Evolutionary conservation across 2,888 invertebrate genomes (phyloP), one percentile per base, ranked within the genome.

Genomic region (Corbicula japonica): DNA sequence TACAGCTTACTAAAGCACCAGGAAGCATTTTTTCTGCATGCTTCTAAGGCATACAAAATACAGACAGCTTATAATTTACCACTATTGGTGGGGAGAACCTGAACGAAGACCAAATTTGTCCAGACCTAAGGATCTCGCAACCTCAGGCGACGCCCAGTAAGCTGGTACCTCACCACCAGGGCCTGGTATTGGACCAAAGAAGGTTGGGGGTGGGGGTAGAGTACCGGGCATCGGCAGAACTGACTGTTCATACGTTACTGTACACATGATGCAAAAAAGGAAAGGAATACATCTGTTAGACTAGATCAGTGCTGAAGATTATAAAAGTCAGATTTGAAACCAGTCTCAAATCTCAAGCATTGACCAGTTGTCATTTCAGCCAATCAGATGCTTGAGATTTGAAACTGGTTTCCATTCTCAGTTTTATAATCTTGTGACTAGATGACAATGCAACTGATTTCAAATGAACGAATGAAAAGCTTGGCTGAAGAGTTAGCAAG

Each of bases 161-260:
- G 73, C 76, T 26, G 79, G 76, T 21, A 85, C 66, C 60, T 80
- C 83, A 34, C 83, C 81, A 23, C 83, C 83, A 60, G 87, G 86
- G 46, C 85, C 85, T 28, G 81, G 83, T 5, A 80, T 86, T 26
- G 84, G 83, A 41, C 80, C 86, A 46, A 69, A 69, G 69, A 60
- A 58, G 21, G 69, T 35, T 18, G 69, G 60, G 46, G 69, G 60
- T 41, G 69, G 69, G 23, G 69, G 69, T 34, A 60, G 48, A 28
- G 68, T 41, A 18, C 41, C 30, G 23, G 68, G 30, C 2, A 68
- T 56, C 35, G 68, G 54, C 21, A 63, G 48, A 10, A 52, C 54
- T 23, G 54, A 52, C 38, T 66, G 54, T 38, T 66, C 52, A 54
- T 54, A 66, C 21, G 66, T 58, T 35, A 58, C 58, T 58, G 58